Percentiles rank a stretch among this genome's conserved stretches.
Conservation (phyloP, 2,888 invertebrate species). For the Phragmatobia fuliginosa region DNA sequence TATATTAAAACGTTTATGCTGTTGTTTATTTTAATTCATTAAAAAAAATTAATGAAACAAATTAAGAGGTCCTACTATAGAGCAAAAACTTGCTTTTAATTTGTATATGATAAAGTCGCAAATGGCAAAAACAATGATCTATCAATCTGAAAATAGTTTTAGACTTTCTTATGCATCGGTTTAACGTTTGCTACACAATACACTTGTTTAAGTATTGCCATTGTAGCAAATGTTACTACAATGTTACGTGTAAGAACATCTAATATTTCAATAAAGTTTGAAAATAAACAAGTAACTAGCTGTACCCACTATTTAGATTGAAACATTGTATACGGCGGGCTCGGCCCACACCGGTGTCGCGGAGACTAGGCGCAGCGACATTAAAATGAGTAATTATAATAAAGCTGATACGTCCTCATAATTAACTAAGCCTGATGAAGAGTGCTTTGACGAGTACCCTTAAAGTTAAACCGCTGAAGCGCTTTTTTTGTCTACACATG, state of each 20-base stretch:
- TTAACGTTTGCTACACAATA: not conserved
- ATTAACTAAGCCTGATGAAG: conserved; percentile 85
- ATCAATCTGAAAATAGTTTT: not conserved
- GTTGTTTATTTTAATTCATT: no score
- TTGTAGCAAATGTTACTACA: not conserved
- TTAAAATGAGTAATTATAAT: conserved; percentile 87
- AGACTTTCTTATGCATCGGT: not conserved
- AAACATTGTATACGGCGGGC: conserved; percentile 48
- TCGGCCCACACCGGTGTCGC: conserved; percentile 51
- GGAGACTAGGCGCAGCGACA: conserved; percentile 77
- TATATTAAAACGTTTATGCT: not conserved
- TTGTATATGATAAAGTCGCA: no score
- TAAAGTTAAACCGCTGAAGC: conserved; percentile 63
- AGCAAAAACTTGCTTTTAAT: no score
- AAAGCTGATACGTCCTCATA: conserved; percentile 84
- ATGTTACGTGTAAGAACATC: not conserved
- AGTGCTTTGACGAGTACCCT: conserved; percentile 76
- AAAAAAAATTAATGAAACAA: no score
- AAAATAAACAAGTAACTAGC: conserved; percentile 1
- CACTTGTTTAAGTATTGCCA: not conserved
- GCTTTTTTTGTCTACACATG: conserved; percentile 46
- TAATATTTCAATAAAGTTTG: not conserved
- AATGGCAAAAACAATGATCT: not conserved
- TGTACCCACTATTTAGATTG: conserved; percentile 22
- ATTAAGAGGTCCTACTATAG: no score